These are phyloP conservation scores for Pogonognathellus flavescens DNA, from an alignment of 1,140 invertebrate species.

Conservation along the genomic window DNA sequence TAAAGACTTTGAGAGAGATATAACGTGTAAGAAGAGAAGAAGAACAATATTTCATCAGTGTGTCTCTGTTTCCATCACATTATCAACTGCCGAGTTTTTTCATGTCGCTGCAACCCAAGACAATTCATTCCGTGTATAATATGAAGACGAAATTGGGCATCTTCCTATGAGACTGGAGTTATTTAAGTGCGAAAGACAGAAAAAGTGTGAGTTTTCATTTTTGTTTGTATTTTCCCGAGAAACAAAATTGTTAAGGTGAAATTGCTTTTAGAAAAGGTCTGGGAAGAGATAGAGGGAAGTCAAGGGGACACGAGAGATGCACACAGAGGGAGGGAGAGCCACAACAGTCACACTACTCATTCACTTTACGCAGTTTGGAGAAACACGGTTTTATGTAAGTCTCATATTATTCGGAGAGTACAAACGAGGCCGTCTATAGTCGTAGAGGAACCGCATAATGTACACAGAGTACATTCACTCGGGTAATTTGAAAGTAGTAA, in stretches of 20 bases:
- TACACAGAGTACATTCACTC: constrained; percentile 18
- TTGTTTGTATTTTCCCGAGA: constrained; percentile 31
- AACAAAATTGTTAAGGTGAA: constrained; percentile 24
- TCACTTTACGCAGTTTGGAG: too few relatives aligned
- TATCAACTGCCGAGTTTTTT: not conserved
- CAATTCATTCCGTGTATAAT: not conserved
- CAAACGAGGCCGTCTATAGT: not conserved
- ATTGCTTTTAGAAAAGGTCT: constrained; percentile 26
- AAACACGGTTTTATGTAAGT: too few relatives aligned
- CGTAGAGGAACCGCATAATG: constrained; percentile 35
- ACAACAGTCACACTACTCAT: too few relatives aligned
- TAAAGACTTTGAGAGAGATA: not conserved
- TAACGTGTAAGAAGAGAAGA: constrained; percentile 22
- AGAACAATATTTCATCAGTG: constrained; percentile 26
- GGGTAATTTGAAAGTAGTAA: constrained; percentile 35
- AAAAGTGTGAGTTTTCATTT: constrained; percentile 9
- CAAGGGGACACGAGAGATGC: not conserved
- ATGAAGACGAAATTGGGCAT: not conserved
- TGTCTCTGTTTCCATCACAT: constrained; percentile 13
- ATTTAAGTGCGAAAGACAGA: not conserved
- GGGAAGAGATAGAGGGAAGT: constrained; percentile 9
- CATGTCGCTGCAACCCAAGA: not conserved
- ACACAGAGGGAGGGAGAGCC: too few relatives aligned
- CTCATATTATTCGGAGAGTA: not conserved
- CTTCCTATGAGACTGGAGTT: not conserved